Evolutionary conservation across 2,113 vertebrate genomes (phyloP).

Genomic region (Eubucco bourcierii): DNA sequence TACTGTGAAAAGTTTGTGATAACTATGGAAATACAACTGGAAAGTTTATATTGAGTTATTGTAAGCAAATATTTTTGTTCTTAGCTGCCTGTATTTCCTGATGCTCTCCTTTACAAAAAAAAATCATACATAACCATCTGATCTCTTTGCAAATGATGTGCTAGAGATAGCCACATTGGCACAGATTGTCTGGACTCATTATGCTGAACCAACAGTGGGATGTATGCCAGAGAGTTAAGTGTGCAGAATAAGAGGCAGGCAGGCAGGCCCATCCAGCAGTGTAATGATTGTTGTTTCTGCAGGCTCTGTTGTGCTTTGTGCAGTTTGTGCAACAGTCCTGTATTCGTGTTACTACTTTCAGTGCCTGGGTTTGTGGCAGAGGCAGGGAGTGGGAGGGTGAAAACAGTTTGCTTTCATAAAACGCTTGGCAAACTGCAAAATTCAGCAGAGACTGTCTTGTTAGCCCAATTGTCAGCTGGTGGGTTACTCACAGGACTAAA

Average conservation of each 20-base stretch:
- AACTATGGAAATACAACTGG: not conserved
- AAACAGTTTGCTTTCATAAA: not conserved
- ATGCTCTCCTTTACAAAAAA: not conserved
- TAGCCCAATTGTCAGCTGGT: not conserved
- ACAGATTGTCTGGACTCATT: not conserved
- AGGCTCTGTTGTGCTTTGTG: not conserved
- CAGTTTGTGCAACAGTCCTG: not conserved
- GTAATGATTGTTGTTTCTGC: not conserved
- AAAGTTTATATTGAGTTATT: not conserved
- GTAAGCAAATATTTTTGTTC: not conserved
- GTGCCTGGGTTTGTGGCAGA: not conserved
- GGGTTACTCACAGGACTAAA: not conserved
- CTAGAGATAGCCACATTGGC: not conserved
- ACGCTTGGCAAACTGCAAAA: not conserved
- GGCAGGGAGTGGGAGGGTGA: not conserved
- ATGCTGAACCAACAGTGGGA: not conserved
- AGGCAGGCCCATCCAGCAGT: too few species aligned
- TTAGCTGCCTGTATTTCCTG: not conserved
- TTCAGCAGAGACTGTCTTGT: not conserved
- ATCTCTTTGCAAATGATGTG: not conserved
- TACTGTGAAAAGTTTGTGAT: not conserved
- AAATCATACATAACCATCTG: not conserved
- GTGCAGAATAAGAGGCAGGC: not conserved
- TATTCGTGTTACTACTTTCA: not conserved
- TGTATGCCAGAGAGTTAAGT: not conserved